Conservation (phyloP, 2,113 vertebrate genomes). For the Tautogolabrus adspersus region DNA sequence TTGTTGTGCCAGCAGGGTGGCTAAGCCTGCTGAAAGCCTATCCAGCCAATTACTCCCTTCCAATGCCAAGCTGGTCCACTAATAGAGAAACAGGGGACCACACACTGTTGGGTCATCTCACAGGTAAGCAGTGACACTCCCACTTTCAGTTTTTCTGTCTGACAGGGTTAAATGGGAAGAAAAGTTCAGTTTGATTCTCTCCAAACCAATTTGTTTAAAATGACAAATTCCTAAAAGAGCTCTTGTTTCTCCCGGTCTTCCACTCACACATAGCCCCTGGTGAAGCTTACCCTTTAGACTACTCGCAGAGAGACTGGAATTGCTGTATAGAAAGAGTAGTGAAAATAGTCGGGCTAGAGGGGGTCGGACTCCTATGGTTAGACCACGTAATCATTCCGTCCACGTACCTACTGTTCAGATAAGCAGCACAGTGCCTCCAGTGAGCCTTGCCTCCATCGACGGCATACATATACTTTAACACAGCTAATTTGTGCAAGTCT, state of each 20-base stretch:
- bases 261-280: slow-evolving; percentile 77
- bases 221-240: slow-evolving; percentile 72
- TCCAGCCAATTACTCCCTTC: slow-evolving; percentile 82
- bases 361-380: slow-evolving; percentile 62
- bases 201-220: slow-evolving; percentile 77
- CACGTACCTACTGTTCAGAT: slow-evolving; percentile 81
- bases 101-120: slow-evolving; percentile 67
- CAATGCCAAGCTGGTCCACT: slow-evolving; percentile 76
- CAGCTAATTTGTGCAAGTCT: slow-evolving; percentile 80
- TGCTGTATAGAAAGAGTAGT: slow-evolving; percentile 54
- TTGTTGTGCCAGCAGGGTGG: slow-evolving; percentile 82
- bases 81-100: slow-evolving; percentile 82
- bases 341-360: slow-evolving; percentile 62
- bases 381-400: slow-evolving; percentile 78
- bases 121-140: slow-evolving; percentile 60
- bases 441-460: slow-evolving; percentile 73
- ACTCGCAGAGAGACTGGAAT: slow-evolving; percentile 62
- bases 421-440: slow-evolving; percentile 79
- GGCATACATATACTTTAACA: slow-evolving; percentile 73
- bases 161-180: slow-evolving; percentile 37
- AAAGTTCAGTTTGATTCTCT: slow-evolving; percentile 63
- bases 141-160: slow-evolving; percentile 40
- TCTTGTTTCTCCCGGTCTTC: slow-evolving; percentile 65
- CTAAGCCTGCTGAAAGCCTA: slow-evolving; percentile 82
- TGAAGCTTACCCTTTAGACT: slow-evolving; percentile 79